Percentiles rank a stretch among this genome's conserved stretches.
Evolutionary conservation across 2,888 invertebrate species (phyloP).

Genomic region (Pterostichus niger): DNA sequence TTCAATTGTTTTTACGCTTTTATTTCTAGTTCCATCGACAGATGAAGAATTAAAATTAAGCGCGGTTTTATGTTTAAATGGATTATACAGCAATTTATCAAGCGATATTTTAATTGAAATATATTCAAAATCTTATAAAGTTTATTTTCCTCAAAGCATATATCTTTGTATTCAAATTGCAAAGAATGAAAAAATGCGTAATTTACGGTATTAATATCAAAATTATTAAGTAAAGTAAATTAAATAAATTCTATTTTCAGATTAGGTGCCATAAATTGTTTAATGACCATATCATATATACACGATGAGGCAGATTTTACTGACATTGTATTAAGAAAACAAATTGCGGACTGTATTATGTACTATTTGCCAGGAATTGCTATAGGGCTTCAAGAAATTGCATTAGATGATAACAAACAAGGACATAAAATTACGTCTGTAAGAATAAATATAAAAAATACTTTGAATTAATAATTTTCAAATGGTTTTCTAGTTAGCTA

Average conservation of each 20-base stretch:
- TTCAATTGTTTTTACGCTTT: slow-evolving; percentile 17
- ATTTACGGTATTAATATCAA: slow-evolving; percentile 80
- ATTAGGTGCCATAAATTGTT: slow-evolving; percentile 79
- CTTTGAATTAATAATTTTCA: background rate
- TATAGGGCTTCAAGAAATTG: slow-evolving; percentile 80
- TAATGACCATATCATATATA: slow-evolving; percentile 82
- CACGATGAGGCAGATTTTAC: slow-evolving; percentile 79
- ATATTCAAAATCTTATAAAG: slow-evolving; percentile 80
- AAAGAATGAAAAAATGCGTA: slow-evolving; percentile 82
- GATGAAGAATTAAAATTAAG: slow-evolving; percentile 83
- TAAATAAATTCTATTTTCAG: slow-evolving; percentile 72
- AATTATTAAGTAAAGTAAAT: background rate
- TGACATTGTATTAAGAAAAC: slow-evolving; percentile 79
- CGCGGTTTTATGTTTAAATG: slow-evolving; percentile 79
- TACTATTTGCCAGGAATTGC: slow-evolving; percentile 84
- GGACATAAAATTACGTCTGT: slow-evolving; percentile 83
- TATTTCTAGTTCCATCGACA: slow-evolving; percentile 78
- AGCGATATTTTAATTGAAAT: slow-evolving; percentile 79
- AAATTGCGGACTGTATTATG: slow-evolving; percentile 81
- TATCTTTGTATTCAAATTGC: slow-evolving; percentile 83
- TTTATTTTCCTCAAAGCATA: slow-evolving; percentile 83
- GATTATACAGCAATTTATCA: slow-evolving; percentile 78
- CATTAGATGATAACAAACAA: slow-evolving; percentile 80
- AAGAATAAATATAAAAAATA: slow-evolving; percentile 68
- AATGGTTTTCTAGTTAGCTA: slow-evolving; percentile 74